A percentile compares a stretch with the other conserved stretches of the same genome.
Conservation (phyloP, 2,113 vertebrate species). For the Jacana jacana region DNA sequence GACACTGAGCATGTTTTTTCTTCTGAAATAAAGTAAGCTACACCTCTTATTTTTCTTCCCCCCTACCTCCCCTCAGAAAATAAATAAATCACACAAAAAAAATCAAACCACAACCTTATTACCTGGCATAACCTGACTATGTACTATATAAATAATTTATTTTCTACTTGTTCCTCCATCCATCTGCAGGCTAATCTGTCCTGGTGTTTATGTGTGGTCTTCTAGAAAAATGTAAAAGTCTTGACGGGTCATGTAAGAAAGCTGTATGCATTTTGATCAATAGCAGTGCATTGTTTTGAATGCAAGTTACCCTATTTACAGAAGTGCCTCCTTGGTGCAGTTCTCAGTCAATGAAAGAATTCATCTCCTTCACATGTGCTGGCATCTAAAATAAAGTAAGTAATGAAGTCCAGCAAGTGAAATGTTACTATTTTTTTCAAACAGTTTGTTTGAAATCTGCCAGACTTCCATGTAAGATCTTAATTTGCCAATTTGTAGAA, state of each 20-base stretch:
- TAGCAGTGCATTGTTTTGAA: neutral
- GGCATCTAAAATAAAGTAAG: neutral
- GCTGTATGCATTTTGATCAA: neutral
- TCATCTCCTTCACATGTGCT: neutral
- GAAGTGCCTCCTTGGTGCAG: neutral
- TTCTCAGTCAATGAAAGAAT: neutral
- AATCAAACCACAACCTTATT: neutral
- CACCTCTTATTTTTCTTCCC: accelerated
- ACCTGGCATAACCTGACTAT: neutral
- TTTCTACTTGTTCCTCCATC: neutral
- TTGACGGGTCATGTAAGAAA: neutral
- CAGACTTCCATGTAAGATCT: neutral
- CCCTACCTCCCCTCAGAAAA: neutral
- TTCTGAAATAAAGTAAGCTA: neutral
- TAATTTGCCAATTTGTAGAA: neutral
- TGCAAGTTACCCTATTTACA: neutral
- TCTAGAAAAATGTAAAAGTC: neutral
- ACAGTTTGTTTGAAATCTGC: neutral
- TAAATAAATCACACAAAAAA: neutral
- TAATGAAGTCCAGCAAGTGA: neutral
- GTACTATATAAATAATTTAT: neutral
- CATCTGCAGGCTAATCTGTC: neutral
- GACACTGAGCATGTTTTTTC: neutral
- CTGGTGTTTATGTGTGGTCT: neutral
- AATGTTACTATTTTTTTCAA: neutral